These are phyloP conservation scores for Adelges cooleyi DNA, from an alignment of 1,140 invertebrate genomes.

Conservation along the genomic window DNA sequence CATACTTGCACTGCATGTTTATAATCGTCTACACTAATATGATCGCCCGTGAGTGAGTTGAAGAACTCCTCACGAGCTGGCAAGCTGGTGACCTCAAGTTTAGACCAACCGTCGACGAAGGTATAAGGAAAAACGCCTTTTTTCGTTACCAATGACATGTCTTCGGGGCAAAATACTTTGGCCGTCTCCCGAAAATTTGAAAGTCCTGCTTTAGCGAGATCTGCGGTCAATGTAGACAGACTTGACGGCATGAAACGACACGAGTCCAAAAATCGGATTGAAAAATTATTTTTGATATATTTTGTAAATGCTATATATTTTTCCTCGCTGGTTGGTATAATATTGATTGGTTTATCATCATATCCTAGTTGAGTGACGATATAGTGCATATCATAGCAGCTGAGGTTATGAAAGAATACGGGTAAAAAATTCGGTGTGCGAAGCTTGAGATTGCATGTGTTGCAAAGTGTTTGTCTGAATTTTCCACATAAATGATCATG, in stretches of 20 bases:
- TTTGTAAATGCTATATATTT: not conserved
- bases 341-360: not conserved
- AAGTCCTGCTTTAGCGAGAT: not conserved
- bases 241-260: constrained; percentile 30
- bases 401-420: not conserved
- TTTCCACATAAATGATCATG: too few relatives aligned
- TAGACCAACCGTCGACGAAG: constrained; percentile 33
- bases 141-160: constrained; percentile 24
- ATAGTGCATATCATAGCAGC: not conserved
- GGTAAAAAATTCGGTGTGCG: not conserved
- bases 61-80: constrained; percentile 38
- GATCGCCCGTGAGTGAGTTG: constrained; percentile 35
- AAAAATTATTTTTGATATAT: not conserved
- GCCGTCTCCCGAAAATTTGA: not conserved
- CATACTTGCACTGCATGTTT: constrained; percentile 38
- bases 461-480: constrained; percentile 34
- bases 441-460: constrained; percentile 4
- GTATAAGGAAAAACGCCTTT: constrained; percentile 36
- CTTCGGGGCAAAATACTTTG: not conserved
- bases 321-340: not conserved
- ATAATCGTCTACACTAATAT: constrained; percentile 38
- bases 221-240: not conserved
- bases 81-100: constrained; percentile 35
- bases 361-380: not conserved
- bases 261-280: constrained; percentile 32